Conservation (phyloP, 2,888 invertebrate species). For the Octodonta nipae region DNA sequence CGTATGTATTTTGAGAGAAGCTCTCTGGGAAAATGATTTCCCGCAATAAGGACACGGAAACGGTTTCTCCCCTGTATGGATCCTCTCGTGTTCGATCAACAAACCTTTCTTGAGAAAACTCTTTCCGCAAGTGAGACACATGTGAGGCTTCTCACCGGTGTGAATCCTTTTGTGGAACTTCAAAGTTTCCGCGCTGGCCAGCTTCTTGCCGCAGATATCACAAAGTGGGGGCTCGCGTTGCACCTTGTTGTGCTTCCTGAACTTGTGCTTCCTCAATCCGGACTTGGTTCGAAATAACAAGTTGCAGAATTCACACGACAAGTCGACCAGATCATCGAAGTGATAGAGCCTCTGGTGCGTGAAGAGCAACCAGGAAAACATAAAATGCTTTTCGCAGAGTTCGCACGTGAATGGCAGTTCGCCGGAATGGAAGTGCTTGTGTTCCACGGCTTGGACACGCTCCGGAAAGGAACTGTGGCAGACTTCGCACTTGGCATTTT, state of each 20-base stretch:
- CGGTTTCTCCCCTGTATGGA: slow-evolving; percentile 28
- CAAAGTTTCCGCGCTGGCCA: slow-evolving; percentile 24
- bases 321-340: slow-evolving; percentile 6
- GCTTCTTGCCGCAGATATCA: slow-evolving; percentile 28
- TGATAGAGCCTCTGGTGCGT: slow-evolving; percentile 31
- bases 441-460: slow-evolving; percentile 13
- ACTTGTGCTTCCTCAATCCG: slow-evolving; percentile 19
- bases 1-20: slow-evolving; percentile 19
- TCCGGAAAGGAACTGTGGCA: not conserved
- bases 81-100: slow-evolving; percentile 25
- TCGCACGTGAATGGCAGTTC: slow-evolving; percentile 32
- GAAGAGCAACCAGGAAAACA: slow-evolving; percentile 30
- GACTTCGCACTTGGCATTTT: not conserved
- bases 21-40: slow-evolving; percentile 36
- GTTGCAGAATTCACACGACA: slow-evolving; percentile 15
- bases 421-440: slow-evolving; percentile 28
- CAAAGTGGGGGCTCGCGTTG: slow-evolving; percentile 25
- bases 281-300: slow-evolving; percentile 18
- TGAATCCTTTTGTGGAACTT: slow-evolving; percentile 26
- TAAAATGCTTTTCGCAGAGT: slow-evolving; percentile 34
- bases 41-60: slow-evolving; percentile 38
- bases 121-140: slow-evolving; percentile 33
- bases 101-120: slow-evolving; percentile 36
- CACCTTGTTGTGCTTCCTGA: slow-evolving; percentile 16
- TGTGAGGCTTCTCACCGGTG: slow-evolving; percentile 23